Percentiles rank a stretch among this genome's conserved stretches.
Conservation (phyloP, 1,140 invertebrate species). For the Heliothis subflexa region DNA sequence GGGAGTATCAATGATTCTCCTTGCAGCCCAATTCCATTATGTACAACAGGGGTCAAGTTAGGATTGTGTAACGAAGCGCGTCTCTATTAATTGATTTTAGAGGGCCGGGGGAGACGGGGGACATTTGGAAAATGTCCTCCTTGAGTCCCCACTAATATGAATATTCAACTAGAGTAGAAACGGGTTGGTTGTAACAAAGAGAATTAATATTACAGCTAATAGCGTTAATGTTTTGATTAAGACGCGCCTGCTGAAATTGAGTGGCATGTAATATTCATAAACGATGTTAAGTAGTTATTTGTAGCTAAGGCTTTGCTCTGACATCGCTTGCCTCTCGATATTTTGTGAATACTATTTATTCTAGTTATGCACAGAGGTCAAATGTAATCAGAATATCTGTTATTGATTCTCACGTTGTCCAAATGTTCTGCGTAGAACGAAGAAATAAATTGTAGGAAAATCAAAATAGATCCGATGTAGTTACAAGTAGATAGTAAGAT, state of each 20-base stretch:
- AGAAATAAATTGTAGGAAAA: no score
- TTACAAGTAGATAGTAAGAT: no score
- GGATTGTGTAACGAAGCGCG: conserved; percentile 71
- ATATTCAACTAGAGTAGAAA: conserved; percentile 77
- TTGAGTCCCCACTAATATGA: conserved; percentile 70
- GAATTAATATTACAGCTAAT: conserved; percentile 75
- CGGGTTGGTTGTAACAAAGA: conserved; percentile 67
- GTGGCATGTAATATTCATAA: conserved; percentile 56
- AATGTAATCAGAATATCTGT: no score
- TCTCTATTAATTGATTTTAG: conserved; percentile 73
- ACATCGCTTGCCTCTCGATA: neutral
- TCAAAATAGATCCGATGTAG: no score
- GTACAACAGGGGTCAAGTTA: conserved; percentile 66
- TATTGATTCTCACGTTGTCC: no score
- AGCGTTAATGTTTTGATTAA: conserved; percentile 74
- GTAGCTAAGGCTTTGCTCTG: conserved; percentile 3
- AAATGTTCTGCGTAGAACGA: no score
- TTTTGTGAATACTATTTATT: neutral
- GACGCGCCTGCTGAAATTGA: conserved; percentile 59
- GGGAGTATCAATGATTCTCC: conserved; percentile 43
- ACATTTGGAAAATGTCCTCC: conserved; percentile 63
- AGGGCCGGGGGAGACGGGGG: conserved; percentile 45
- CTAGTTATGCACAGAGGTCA: no score
- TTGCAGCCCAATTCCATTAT: conserved; percentile 62
- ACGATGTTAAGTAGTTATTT: conserved; percentile 45